Evolutionary conservation across 1,140 invertebrate species (phyloP).

Genomic region (Heliconius nattereri): DNA sequence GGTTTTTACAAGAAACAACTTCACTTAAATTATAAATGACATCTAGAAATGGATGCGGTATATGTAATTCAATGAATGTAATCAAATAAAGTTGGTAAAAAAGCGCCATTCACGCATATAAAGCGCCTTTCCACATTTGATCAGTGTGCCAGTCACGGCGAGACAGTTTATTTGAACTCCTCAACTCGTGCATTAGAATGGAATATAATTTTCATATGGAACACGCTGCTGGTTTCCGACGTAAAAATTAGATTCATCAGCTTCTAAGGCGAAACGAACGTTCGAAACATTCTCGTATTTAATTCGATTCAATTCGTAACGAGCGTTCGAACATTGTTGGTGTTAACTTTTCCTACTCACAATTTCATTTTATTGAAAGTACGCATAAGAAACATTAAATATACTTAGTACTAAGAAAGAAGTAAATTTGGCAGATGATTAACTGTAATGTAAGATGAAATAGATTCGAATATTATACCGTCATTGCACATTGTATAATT

Average conservation of each 20-base stretch:
- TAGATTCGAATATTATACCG: constrained; percentile 57
- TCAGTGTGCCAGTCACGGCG: constrained; percentile 71
- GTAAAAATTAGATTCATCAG: constrained; percentile 78
- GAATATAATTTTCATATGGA: constrained; percentile 77
- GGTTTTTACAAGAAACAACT: background rate
- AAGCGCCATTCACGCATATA: constrained; percentile 36
- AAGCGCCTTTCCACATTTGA: constrained; percentile 34
- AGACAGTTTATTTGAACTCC: constrained; percentile 76
- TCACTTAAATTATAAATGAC: background rate
- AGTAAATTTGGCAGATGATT: constrained; percentile 37
- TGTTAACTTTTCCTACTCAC: constrained; percentile 59
- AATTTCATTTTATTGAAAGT: constrained; percentile 51
- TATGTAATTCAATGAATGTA: constrained; percentile 19
- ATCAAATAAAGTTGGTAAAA: constrained; percentile 30
- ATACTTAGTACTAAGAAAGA: background rate
- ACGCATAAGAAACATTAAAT: constrained; percentile 24
- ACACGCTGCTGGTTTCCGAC: constrained; percentile 55
- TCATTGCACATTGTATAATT: constrained; percentile 44
- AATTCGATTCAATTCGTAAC: constrained; percentile 68
- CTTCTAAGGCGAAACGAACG: constrained; percentile 56
- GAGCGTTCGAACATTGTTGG: constrained; percentile 62
- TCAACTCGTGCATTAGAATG: constrained; percentile 70
- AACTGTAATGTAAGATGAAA: constrained; percentile 42
- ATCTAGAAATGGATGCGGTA: background rate
- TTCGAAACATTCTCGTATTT: constrained; percentile 58